A percentile compares a stretch with the other conserved stretches of the same genome.
Conservation (phyloP, 2,113 vertebrate species). For the Perca fluviatilis region DNA sequence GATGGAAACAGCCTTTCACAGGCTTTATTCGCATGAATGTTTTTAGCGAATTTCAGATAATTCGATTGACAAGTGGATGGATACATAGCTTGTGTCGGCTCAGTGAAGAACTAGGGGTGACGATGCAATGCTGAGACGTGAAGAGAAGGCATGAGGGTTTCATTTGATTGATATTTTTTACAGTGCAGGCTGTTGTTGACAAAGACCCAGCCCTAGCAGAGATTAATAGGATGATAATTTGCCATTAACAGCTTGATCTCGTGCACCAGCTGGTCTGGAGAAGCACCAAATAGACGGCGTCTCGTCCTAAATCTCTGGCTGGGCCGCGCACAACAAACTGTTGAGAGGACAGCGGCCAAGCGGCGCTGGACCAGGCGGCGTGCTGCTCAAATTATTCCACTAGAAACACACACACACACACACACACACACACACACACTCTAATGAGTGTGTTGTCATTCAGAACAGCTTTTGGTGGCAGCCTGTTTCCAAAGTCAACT, state of each 20-base stretch:
- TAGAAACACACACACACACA: slow-evolving; percentile 21
- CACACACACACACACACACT: not conserved
- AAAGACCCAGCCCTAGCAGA: slow-evolving; percentile 36
- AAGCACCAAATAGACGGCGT: slow-evolving; percentile 45
- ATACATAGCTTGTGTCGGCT: no score
- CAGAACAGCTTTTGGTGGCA: slow-evolving; percentile 33
- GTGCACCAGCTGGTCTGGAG: slow-evolving; percentile 67
- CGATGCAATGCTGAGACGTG: not conserved
- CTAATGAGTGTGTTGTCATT: slow-evolving; percentile 23
- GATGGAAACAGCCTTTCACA: no score
- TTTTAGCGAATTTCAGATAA: no score
- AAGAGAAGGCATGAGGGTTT: not conserved
- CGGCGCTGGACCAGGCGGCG: slow-evolving; percentile 11
- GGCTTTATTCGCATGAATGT: no score
- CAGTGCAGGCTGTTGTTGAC: slow-evolving; percentile 23
- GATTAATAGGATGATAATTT: slow-evolving; percentile 63
- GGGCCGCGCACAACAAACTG: slow-evolving; percentile 52
- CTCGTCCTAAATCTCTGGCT: slow-evolving; percentile 43
- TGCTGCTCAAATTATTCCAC: slow-evolving; percentile 39
- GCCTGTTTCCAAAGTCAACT: not conserved
- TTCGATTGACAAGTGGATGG: no score
- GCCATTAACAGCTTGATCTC: slow-evolving; percentile 63
- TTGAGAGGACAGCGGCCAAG: slow-evolving; percentile 48
- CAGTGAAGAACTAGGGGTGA: not conserved
- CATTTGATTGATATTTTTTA: slow-evolving; percentile 3